phyloP scores from a whole-genome alignment of 23 tunicate species.

The Aplidium turbinatum region DNA sequence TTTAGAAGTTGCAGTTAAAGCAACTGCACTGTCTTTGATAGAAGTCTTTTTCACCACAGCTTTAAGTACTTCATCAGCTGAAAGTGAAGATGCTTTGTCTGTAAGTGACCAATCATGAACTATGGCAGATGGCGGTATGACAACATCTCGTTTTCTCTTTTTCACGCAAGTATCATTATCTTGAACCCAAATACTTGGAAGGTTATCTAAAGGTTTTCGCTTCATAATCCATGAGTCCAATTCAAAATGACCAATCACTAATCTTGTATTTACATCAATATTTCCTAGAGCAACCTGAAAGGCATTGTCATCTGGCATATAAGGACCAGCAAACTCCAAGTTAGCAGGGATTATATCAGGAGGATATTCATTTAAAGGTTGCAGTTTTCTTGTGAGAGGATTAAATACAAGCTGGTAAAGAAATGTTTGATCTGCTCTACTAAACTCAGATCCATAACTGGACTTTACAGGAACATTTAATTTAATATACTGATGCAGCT shows the following conservation, averaged over 20 bases:
- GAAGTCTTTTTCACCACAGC: no score
- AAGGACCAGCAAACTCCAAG: conserved; percentile 72
- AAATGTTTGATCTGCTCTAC: conserved; percentile 88
- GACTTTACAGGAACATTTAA: conserved; percentile 62
- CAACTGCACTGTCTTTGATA: no score
- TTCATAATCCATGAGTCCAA: conserved; percentile 60
- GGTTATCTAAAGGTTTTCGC: conserved; percentile 14
- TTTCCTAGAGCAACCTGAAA: conserved; percentile 86
- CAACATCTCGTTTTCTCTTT: no score
- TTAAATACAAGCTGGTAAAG: conserved; percentile 87
- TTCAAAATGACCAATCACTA: conserved; percentile 60
- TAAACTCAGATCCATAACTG: conserved; percentile 69
- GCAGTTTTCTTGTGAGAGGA: conserved; percentile 44
- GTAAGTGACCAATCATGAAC: no score
- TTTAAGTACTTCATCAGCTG: no score
- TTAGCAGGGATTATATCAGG: conserved; percentile 38
- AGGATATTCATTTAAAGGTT: conserved; percentile 77
- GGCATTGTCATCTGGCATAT: conserved; percentile 43
- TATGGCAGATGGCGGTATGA: background rate
- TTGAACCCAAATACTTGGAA: conserved; percentile 45
- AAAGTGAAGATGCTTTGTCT: no score
- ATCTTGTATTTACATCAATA: conserved; percentile 61
- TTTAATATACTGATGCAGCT: conserved; percentile 80
- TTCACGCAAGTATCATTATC: no score
- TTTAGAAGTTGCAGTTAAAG: no score